A percentile compares a stretch with the other conserved stretches of the same genome.
Conservation (phyloP, 2,888 invertebrate species). For the Drosophila cognata region DNA sequence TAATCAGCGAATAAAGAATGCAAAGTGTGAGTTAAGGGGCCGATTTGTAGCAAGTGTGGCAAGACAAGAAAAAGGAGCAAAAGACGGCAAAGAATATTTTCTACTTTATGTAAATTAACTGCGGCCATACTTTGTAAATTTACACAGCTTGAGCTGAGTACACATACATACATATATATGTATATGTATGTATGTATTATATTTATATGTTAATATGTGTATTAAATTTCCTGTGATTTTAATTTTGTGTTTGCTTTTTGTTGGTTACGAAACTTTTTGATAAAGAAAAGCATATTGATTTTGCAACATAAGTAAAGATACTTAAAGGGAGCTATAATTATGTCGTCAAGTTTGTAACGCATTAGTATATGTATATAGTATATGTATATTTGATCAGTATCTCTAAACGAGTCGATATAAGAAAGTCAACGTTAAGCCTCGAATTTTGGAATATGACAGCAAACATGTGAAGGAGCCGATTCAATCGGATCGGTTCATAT, state of each 20-base stretch:
- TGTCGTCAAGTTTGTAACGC: not conserved
- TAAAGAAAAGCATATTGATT: not conserved
- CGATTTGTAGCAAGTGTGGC: constrained; percentile 21
- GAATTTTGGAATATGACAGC: not conserved
- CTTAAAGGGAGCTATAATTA: not conserved
- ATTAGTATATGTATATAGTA: not conserved
- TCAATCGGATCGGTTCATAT: not conserved
- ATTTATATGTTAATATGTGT: not conserved
- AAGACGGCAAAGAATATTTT: constrained; percentile 24
- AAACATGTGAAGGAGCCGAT: not conserved
- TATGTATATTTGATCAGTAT: not conserved
- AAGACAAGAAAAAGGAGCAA: not conserved
- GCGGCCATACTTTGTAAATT: constrained; percentile 47
- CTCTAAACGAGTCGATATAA: rapidly evolving
- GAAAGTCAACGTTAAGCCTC: not conserved
- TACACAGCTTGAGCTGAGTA: constrained; percentile 30
- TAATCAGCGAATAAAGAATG: not conserved
- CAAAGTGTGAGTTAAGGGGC: not conserved
- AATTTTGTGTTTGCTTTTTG: not conserved
- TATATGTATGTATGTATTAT: not conserved
- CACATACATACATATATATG: not conserved
- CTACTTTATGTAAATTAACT: constrained; percentile 69
- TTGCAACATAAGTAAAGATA: not conserved
- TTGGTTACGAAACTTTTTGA: not conserved
- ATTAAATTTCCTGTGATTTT: not conserved